These are phyloP conservation scores for Aethes cnicana DNA, from an alignment of 2,888 invertebrate species.

Conservation along the genomic window DNA sequence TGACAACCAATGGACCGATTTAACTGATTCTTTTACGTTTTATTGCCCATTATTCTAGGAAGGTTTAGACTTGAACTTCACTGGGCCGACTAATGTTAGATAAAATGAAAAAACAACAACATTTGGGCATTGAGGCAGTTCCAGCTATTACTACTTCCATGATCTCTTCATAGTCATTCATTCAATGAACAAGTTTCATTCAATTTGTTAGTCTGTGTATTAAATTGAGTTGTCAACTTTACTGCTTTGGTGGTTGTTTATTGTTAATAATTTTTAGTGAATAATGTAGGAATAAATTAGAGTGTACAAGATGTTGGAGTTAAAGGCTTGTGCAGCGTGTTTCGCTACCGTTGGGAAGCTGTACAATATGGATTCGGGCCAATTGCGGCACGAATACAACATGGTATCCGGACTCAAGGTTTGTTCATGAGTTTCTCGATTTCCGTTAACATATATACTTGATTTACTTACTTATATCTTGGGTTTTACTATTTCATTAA, in stretches of 20 bases:
- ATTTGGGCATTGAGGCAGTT: too few relatives aligned
- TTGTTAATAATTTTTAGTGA: constrained; percentile 23
- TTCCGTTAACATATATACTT: neutral
- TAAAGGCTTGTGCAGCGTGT: constrained; percentile 68
- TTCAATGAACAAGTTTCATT: neutral
- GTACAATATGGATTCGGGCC: constrained; percentile 53
- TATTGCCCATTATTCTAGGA: too few relatives aligned
- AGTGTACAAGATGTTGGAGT: constrained; percentile 51
- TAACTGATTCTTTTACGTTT: too few relatives aligned
- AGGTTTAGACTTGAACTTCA: too few relatives aligned
- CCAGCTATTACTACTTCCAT: neutral
- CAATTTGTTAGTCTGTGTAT: neutral
- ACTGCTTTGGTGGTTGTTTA: constrained; percentile 22
- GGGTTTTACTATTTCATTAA: constrained; percentile 10
- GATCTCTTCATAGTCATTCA: neutral
- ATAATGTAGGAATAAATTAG: constrained; percentile 17
- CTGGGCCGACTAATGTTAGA: too few relatives aligned
- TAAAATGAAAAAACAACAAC: too few relatives aligned
- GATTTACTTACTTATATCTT: neutral
- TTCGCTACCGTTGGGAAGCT: constrained; percentile 59
- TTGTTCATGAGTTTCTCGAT: constrained; percentile 28
- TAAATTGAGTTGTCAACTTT: constrained; percentile 14
- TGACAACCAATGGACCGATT: too few relatives aligned
- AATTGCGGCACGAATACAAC: constrained; percentile 59
- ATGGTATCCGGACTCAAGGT: constrained; percentile 66